phyloP scores from a whole-genome alignment of 1,140 invertebrate species.

The Paralvinella palmiformis region DNA sequence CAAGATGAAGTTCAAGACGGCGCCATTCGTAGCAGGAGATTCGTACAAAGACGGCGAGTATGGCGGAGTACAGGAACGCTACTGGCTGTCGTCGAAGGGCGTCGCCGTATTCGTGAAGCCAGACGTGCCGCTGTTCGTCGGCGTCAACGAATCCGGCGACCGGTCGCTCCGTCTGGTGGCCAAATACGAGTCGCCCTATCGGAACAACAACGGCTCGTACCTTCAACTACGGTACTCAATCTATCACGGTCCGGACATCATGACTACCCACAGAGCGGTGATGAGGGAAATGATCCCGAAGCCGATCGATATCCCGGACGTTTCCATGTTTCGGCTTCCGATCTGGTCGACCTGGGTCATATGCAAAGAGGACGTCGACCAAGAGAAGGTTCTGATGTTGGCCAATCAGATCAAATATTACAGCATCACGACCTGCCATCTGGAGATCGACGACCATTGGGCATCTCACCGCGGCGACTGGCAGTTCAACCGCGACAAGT shows the following conservation, averaged over 20 bases:
- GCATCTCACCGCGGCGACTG: conserved; percentile 77
- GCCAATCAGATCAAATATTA: conserved; percentile 61
- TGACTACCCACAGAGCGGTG: not conserved
- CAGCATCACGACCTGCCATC: conserved; percentile 65
- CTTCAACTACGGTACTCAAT: conserved; percentile 13
- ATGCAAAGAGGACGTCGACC: conserved; percentile 61
- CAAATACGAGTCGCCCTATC: conserved; percentile 16
- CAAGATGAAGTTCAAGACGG: conserved; percentile 4
- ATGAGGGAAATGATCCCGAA: not conserved
- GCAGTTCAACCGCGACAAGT: conserved; percentile 63
- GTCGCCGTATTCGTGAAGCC: conserved; percentile 16
- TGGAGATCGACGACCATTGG: conserved; percentile 85
- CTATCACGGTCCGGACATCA: not conserved
- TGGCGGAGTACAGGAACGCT: conserved; percentile 19
- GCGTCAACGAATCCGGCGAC: conserved; percentile 11
- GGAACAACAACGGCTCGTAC: conserved; percentile 9
- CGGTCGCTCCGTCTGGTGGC: conserved; percentile 4
- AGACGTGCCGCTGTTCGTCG: conserved; percentile 19
- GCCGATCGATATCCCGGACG: not conserved
- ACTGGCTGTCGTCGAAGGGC: conserved; percentile 19
- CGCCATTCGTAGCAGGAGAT: conserved; percentile 12
- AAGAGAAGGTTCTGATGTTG: conserved; percentile 59
- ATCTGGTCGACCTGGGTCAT: conserved; percentile 85
- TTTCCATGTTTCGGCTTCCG: conserved; percentile 46
- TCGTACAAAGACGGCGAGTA: conserved; percentile 3